Percentiles rank a stretch among this genome's conserved stretches.
Evolutionary conservation across 2,113 vertebrate genomes (phyloP).

Genomic region (Rhinolophus sinicus): DNA sequence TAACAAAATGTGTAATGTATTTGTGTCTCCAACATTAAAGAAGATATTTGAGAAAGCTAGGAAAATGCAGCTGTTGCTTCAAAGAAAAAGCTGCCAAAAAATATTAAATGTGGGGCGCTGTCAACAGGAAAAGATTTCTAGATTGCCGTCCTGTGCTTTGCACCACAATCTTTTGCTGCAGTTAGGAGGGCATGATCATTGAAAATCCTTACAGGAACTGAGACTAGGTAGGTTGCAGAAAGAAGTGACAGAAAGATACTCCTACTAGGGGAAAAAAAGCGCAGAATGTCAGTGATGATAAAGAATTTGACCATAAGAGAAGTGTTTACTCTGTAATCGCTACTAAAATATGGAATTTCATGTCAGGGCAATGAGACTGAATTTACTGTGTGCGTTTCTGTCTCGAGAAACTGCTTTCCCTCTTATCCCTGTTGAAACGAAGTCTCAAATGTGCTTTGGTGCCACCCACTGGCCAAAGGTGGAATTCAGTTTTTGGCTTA

Average conservation of each 20-base stretch:
- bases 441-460: slow-evolving; percentile 60
- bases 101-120: neutral
- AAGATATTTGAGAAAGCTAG: slow-evolving; percentile 43
- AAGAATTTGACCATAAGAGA: neutral
- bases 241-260: neutral
- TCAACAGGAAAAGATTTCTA: neutral
- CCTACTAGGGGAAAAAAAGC: rapidly evolving
- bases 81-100: slow-evolving; percentile 13
- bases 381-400: neutral
- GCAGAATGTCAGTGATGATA: neutral
- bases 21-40: neutral
- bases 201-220: slow-evolving; percentile 15
- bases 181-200: neutral
- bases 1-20: neutral
- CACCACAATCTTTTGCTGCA: neutral
- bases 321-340: neutral
- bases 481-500: slow-evolving; percentile 40
- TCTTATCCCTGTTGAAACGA: neutral
- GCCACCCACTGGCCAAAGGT: slow-evolving; percentile 58
- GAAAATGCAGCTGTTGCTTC: slow-evolving; percentile 13
- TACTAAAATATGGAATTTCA: slow-evolving; percentile 31
- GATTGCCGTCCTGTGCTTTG: neutral
- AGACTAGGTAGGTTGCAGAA: neutral
- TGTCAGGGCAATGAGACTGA: neutral
- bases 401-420: neutral